Base-by-base conservation (phyloP, 2,113 vertebrate species). In the Eidolon helvum region DNA sequence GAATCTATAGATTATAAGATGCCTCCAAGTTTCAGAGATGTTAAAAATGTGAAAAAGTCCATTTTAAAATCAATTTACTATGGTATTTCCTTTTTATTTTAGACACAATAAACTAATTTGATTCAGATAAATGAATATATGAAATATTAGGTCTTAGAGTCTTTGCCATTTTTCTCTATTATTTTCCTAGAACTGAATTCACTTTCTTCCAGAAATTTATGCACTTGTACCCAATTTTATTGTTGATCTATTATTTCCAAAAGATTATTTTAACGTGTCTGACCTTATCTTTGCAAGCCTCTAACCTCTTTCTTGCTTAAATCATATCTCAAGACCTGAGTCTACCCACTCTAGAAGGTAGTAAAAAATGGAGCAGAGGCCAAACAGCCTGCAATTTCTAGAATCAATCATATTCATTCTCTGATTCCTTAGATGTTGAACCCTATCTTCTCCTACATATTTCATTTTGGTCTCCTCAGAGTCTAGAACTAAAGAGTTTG, bases 141-240 rank as follows among this genome's bases (percentile, higher is more conserved):
- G 24, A 90, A 79, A 87, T 53, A 75, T 40, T 78, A 75, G 16
- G 4, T 53, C 22, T 86, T 57, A 61, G 18, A 92, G 15, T 30
- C 26, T 79, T 50, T 87, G 48, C 24, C 35, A 61, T 90, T 87
- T 96, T 83, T 92, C 43, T 90, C 50, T 55, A 78, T 84, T 97
- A 71, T 72, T 88, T 91, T 96, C n/a, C 14, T 91, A 91, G 59
- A 97, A 87, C 40, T 74, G 22, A 88, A 72, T 95, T 95, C 24
- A 87, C 18, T 69, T 91, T 90, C 35, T 35, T 61, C 85, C 72
- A 90, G 33, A 82, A 92, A 97, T 48, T 85, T 33, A 72, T 83
- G 72, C 10, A 88, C 1, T 88, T 94, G 7, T 24, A 78, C 19
- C 30, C 92, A 75, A 91, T 91, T 90, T 94, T 84, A 88, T 55